Base-by-base conservation (phyloP, 2,113 vertebrate genomes). In the Heterotis niloticus region DNA sequence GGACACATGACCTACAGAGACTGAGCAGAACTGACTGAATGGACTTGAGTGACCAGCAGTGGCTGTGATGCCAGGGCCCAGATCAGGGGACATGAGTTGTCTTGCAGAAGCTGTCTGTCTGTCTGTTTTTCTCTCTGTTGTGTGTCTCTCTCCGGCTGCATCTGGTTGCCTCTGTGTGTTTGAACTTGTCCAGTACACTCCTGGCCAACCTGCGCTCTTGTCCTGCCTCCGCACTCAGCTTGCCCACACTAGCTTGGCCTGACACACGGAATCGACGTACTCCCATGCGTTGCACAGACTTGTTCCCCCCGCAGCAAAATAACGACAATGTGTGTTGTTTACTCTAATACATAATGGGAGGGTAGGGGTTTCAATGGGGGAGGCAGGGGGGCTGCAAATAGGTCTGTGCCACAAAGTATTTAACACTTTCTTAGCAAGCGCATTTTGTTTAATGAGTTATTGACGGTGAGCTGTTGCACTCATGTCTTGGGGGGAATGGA, bases 1-100 rank as follows among this genome's bases (percentile, higher is more conserved):
- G 88, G 87, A 91, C 85, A 85, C 81, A 89, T 87, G 51, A 56
- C 18, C 2, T 7, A 16, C 17, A 18, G 44, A n/a, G 9, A 20
- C 34, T 20, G 17, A 66, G 64, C 70, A 23, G 10, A 51, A 51
- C 18, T 17, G 20, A 51, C 17, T 10, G 20, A 59, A 54, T 44
- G 34, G 34, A 44, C 34, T 44, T 44, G 7, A 44, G 34, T 44
- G 34, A 44, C 34, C 34, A 7, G 34, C 34, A 44, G 34, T 44
- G 34, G 34, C 34, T 20, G 66, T 29, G 12, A 17, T 34, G 64
- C 54, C 9, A 57, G 11, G 51, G 54, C 14, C 54, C 52, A 3
- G 62, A 59, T 23, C 18, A 23, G 28, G 28, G 54, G 0, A n/a
- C 28, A 20, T 70, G 16, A 28, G 26, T 1, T 44, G 76, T 29